These are phyloP conservation scores for Fragariocoptes setiger DNA, from an alignment of 1,140 invertebrate genomes.

Conservation along the genomic window DNA sequence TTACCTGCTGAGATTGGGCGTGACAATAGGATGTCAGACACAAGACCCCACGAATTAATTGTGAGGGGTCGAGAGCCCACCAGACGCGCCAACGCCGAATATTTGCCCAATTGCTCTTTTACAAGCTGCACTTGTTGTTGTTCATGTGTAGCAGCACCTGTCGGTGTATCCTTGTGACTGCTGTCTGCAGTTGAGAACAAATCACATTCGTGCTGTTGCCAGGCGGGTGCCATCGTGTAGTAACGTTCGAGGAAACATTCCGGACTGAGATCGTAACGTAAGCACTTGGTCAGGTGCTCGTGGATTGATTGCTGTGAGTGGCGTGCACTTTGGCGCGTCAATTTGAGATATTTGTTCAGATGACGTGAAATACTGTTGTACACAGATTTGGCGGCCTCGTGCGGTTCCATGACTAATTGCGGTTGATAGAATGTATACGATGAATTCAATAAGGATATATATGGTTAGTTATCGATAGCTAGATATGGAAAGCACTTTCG, in stretches of 20 bases:
- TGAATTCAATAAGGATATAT: too few species aligned
- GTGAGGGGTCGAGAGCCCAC: too few species aligned
- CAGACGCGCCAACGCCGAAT: too few species aligned
- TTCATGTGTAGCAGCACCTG: too few species aligned
- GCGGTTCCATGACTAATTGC: constrained; percentile 73
- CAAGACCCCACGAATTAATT: constrained; percentile 60
- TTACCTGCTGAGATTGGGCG: constrained; percentile 38
- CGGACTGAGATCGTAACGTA: constrained; percentile 69
- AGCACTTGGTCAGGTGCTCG: constrained; percentile 49
- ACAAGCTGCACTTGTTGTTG: too few species aligned
- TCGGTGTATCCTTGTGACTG: too few species aligned
- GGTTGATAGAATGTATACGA: too few species aligned
- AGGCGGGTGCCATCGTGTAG: constrained; percentile 33
- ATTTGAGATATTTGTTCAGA: constrained; percentile 73
- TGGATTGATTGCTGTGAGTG: constrained; percentile 73
- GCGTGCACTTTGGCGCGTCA: constrained; percentile 70
- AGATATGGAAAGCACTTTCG: too few species aligned
- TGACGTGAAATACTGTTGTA: constrained; percentile 80
- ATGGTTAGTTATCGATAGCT: too few species aligned
- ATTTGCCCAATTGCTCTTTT: too few species aligned
- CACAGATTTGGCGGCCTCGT: constrained; percentile 80
- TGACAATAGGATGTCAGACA: constrained; percentile 59
- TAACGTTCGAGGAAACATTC: constrained; percentile 68
- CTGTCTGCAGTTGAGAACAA: too few species aligned
- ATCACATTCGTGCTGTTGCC: constrained; percentile 16